phyloP scores from a whole-genome alignment of 37 sponge, comb jelly and placozoan species.

The Petrosia ficiformis region DNA sequence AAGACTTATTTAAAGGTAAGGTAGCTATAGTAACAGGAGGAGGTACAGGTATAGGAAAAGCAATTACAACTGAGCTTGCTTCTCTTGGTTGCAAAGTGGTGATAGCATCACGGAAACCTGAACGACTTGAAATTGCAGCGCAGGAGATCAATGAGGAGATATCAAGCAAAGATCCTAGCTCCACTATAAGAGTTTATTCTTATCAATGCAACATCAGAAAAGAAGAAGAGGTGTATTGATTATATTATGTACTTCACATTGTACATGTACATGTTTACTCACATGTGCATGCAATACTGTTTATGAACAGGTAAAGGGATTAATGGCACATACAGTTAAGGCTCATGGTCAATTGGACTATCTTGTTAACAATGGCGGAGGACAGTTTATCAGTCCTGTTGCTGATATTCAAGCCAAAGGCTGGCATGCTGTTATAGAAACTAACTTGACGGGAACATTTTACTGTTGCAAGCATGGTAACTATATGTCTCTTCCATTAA shows the following conservation, averaged over 20 bases:
- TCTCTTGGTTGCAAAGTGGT: slow-evolving; percentile 87
- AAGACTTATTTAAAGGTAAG: slow-evolving; percentile 71
- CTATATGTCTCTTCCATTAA: no score
- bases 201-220: slow-evolving; percentile 86
- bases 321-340: slow-evolving; percentile 69
- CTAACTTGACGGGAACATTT: slow-evolving; percentile 94
- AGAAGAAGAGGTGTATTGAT: slow-evolving; percentile 70
- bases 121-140: slow-evolving; percentile 69
- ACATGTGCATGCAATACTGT: background rate
- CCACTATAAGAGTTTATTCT: slow-evolving; percentile 57
- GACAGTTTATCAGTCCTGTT: slow-evolving; percentile 82
- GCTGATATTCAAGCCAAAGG: slow-evolving; percentile 80
- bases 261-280: background rate
- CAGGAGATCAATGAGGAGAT: slow-evolving; percentile 56
- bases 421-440: slow-evolving; percentile 95
- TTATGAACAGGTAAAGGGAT: slow-evolving; percentile 53
- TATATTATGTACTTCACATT: background rate
- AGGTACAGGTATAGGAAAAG: slow-evolving; percentile 91
- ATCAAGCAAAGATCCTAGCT: background rate
- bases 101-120: slow-evolving; percentile 83
- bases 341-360: slow-evolving; percentile 78
- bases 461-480: slow-evolving; percentile 85
- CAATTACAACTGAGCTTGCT: slow-evolving; percentile 84
- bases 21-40: slow-evolving; percentile 98
- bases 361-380: slow-evolving; percentile 97